Conservation (phyloP, 2,113 vertebrate genomes). For the Trogon melanurus region DNA sequence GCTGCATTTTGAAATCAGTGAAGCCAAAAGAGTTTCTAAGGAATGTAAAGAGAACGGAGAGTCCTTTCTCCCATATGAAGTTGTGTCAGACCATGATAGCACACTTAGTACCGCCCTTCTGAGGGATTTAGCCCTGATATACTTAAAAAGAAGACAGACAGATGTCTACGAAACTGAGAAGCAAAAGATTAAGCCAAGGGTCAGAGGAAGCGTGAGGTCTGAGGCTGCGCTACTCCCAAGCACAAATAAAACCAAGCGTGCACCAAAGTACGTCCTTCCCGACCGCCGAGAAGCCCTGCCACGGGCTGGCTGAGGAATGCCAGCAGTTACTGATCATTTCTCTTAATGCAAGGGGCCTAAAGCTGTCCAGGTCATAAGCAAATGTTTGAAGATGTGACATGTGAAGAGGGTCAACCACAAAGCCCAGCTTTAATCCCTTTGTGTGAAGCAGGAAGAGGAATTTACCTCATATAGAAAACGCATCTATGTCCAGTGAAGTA, state of each 20-base stretch:
- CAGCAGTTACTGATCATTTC: background rate
- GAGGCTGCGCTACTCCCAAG: background rate
- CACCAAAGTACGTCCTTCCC: background rate
- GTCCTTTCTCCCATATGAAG: background rate
- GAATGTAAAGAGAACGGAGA: background rate
- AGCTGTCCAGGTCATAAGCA: constrained; percentile 18
- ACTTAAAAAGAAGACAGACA: background rate
- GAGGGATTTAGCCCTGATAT: background rate
- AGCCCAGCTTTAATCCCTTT: constrained; percentile 31
- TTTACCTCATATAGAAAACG: background rate
- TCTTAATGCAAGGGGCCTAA: background rate
- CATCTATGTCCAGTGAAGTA: constrained; percentile 3
- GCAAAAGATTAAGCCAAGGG: background rate
- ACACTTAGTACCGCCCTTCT: background rate
- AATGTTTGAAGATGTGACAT: constrained; percentile 26
- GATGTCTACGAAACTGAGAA: background rate
- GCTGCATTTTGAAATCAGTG: background rate
- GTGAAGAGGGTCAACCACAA: constrained; percentile 20
- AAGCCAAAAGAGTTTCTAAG: background rate
- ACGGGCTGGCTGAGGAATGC: background rate
- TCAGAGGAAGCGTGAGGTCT: background rate
- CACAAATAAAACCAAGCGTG: background rate
- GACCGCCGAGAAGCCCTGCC: background rate
- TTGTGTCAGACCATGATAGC: background rate
- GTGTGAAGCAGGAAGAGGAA: constrained; percentile 33